Evolutionary conservation across 92 coral and sea anemone species (phyloP).

Genomic region (Epizoanthus stellaris): DNA sequence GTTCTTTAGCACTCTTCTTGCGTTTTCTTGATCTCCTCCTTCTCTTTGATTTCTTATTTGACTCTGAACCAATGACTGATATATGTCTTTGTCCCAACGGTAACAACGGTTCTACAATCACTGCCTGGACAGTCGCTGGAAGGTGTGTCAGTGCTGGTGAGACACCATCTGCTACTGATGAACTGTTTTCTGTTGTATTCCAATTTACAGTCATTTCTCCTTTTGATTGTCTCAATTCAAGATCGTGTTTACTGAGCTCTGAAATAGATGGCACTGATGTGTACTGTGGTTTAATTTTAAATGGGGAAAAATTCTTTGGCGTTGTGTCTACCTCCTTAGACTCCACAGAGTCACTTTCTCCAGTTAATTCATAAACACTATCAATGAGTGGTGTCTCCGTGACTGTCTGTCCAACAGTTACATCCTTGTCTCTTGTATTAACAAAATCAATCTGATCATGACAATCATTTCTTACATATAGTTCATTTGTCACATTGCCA

Average conservation of each 20-base stretch:
- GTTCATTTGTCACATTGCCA: not conserved
- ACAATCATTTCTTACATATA: not conserved
- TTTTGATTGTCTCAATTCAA: conserved; percentile 43
- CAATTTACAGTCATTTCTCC: not conserved
- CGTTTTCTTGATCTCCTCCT: conserved; percentile 43
- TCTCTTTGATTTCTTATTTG: conserved; percentile 27
- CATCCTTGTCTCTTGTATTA: not conserved
- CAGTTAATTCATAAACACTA: conserved; percentile 12
- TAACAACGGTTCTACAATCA: not conserved
- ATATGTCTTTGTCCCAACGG: not conserved
- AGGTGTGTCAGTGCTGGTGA: not conserved
- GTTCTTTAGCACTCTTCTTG: conserved; percentile 29
- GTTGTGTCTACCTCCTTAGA: conserved; percentile 9
- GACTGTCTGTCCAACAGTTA: not conserved
- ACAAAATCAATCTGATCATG: not conserved
- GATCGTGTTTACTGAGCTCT: conserved; percentile 82
- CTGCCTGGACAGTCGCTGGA: not conserved
- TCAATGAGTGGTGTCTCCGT: not conserved
- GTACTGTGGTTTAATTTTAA: conserved; percentile 73
- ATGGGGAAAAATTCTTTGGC: conserved; percentile 74
- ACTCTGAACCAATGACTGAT: conserved; percentile 12
- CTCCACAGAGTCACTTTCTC: conserved; percentile 15
- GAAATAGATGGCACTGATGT: conserved; percentile 77
- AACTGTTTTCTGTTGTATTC: conserved; percentile 10
- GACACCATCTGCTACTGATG: not conserved